These are phyloP conservation scores for Canis aureus DNA, from an alignment of 2,113 vertebrate genomes.

Conservation along the genomic window DNA sequence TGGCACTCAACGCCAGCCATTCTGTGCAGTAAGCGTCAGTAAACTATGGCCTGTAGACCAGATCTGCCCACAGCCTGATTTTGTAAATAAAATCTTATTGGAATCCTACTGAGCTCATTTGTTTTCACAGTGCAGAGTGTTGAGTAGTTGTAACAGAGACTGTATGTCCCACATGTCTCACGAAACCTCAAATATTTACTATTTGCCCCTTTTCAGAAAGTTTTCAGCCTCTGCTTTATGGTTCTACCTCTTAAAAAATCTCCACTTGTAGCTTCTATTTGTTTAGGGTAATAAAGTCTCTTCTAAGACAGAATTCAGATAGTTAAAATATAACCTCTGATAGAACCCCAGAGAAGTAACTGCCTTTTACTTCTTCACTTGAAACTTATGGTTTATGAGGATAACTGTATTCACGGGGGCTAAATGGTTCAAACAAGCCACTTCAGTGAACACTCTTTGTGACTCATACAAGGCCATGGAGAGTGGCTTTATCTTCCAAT, in stretches of 20 bases:
- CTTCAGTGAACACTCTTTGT: neutral
- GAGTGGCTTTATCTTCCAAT: neutral
- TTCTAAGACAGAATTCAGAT: neutral
- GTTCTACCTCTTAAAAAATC: neutral
- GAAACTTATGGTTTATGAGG: neutral
- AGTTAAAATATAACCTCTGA: neutral
- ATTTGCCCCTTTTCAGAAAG: neutral
- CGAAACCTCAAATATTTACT: neutral
- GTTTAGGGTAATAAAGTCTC: neutral
- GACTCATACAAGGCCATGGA: neutral
- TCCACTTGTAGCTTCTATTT: neutral
- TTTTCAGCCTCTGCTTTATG: neutral
- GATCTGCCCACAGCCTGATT: neutral
- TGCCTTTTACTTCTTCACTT: neutral
- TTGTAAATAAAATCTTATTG: constrained; percentile 59
- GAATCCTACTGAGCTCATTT: neutral
- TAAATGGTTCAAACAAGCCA: neutral
- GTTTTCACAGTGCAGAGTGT: accelerated
- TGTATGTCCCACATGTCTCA: accelerated
- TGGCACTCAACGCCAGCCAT: accelerated
- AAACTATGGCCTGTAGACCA: neutral
- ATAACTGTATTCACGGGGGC: neutral
- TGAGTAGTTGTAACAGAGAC: neutral
- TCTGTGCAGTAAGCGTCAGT: neutral
- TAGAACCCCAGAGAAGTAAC: neutral